A percentile compares a stretch with the other conserved stretches of the same genome.
phyloP scores from a whole-genome alignment of 2,113 vertebrate genomes.

The Oryzias woworae region DNA sequence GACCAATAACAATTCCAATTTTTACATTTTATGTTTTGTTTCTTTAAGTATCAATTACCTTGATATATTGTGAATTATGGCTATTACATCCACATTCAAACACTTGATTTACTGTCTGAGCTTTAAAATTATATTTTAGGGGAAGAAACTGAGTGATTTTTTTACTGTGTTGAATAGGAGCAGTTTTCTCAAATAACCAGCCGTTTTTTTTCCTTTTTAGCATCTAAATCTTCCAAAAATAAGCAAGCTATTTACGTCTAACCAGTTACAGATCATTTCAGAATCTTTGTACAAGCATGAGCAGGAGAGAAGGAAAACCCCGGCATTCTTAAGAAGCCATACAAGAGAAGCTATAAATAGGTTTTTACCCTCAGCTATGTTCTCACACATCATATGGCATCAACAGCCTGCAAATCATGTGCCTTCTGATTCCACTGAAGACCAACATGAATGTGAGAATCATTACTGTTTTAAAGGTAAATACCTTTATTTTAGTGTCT shows the following conservation, averaged over 20 bases:
- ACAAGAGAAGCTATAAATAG: constrained; percentile 52
- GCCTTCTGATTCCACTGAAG: constrained; percentile 13
- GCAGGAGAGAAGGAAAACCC: background rate
- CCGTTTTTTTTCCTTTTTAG: too few relatives aligned
- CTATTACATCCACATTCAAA: too few relatives aligned
- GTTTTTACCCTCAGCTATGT: constrained; percentile 33
- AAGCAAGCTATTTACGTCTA: background rate
- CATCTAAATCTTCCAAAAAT: too few relatives aligned
- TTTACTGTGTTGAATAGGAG: too few relatives aligned
- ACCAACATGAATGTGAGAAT: background rate
- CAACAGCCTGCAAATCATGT: constrained; percentile 36
- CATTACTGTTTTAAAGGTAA: constrained; percentile 10
- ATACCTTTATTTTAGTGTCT: background rate
- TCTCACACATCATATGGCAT: constrained; percentile 55
- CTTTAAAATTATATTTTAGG: too few relatives aligned
- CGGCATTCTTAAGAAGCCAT: constrained; percentile 32
- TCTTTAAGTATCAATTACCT: too few relatives aligned
- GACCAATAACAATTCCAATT: too few relatives aligned
- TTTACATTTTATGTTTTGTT: too few relatives aligned
- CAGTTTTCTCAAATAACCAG: too few relatives aligned
- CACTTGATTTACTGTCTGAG: too few relatives aligned
- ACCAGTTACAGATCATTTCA: background rate
- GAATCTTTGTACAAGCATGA: constrained; percentile 28
- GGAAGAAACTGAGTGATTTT: too few relatives aligned
- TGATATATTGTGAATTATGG: too few relatives aligned